These are phyloP conservation scores for Nothoprocta pentlandii DNA, from an alignment of 2,113 vertebrate species.

Conservation along the genomic window DNA sequence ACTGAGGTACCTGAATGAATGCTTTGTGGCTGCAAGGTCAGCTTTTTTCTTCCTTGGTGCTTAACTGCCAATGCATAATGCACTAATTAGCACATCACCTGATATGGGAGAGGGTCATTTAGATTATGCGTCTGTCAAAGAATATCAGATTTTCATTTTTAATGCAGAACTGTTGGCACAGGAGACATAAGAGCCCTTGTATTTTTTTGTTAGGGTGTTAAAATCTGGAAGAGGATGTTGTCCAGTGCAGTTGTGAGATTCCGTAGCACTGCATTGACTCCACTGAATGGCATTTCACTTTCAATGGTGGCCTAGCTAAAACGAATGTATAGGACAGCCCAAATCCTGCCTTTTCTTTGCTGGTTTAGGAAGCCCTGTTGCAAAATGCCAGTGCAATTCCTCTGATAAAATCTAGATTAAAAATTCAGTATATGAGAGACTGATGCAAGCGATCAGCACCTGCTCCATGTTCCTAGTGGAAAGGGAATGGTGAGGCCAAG, in stretches of 20 bases:
- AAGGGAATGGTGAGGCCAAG: background rate
- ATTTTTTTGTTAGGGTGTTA: conserved; percentile 35
- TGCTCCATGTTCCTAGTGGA: background rate
- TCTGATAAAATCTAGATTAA: background rate
- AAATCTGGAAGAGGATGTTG: conserved; percentile 27
- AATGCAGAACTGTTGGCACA: conserved; percentile 14
- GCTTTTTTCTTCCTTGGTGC: conserved; percentile 57
- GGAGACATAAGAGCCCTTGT: conserved; percentile 31
- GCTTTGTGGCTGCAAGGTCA: conserved; percentile 53
- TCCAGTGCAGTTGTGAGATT: background rate
- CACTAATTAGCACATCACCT: background rate
- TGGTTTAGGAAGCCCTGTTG: conserved; percentile 8
- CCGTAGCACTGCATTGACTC: conserved; percentile 41
- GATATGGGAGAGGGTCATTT: background rate
- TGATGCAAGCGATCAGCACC: background rate
- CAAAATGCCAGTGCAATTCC: conserved; percentile 1
- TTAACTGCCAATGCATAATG: conserved; percentile 24
- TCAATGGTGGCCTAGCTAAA: background rate
- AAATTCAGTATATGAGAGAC: background rate
- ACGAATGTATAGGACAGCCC: conserved; percentile 14
- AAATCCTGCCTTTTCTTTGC: background rate
- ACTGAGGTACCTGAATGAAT: conserved; percentile 49
- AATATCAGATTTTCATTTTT: conserved; percentile 42
- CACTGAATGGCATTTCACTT: conserved; percentile 46
- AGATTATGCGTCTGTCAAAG: conserved; percentile 54